These are phyloP conservation scores for Sphaerodactylus townsendi DNA, from an alignment of 2,113 vertebrate species.

Conservation along the genomic window DNA sequence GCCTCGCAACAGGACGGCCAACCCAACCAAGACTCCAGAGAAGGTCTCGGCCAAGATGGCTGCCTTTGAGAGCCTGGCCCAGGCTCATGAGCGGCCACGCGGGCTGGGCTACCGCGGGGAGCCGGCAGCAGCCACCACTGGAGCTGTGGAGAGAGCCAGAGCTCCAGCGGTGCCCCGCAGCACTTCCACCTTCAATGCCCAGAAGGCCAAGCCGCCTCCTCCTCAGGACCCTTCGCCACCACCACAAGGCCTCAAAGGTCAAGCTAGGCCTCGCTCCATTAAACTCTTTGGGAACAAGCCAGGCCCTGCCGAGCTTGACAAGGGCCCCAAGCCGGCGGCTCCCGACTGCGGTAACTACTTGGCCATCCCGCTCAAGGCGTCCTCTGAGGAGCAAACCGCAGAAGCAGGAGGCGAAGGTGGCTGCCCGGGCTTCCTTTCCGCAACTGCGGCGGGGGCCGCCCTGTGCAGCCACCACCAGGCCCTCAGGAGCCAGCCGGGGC, in stretches of 20 bases:
- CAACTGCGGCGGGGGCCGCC: constrained; percentile 32
- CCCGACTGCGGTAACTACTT: constrained; percentile 83
- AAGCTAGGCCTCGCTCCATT: constrained; percentile 36
- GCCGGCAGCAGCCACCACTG: background rate
- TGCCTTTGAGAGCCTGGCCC: constrained; percentile 67
- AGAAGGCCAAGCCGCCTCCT: background rate
- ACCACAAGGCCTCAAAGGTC: constrained; percentile 57
- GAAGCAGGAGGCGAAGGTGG: background rate
- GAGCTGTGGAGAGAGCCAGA: background rate
- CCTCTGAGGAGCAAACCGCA: constrained; percentile 12
- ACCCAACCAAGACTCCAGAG: constrained; percentile 52
- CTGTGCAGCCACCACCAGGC: constrained; percentile 67
- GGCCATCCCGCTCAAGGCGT: constrained; percentile 80
- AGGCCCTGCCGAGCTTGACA: constrained; percentile 26
- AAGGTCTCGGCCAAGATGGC: constrained; percentile 66
- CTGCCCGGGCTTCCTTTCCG: constrained; percentile 9
- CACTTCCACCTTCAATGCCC: background rate
- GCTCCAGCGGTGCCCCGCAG: background rate
- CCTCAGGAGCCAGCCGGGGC: constrained; percentile 55
- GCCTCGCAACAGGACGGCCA: constrained; percentile 63
- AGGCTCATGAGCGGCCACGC: constrained; percentile 53
- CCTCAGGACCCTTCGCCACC: background rate
- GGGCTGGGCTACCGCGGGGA: constrained; percentile 35
- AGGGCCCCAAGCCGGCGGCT: constrained; percentile 34
- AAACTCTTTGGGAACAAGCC: constrained; percentile 35